A percentile compares a stretch with the other conserved stretches of the same genome.
Evolutionary conservation across 2,797 vertebrate species (phyloP).

Genomic region (Crocidura indochinensis): DNA sequence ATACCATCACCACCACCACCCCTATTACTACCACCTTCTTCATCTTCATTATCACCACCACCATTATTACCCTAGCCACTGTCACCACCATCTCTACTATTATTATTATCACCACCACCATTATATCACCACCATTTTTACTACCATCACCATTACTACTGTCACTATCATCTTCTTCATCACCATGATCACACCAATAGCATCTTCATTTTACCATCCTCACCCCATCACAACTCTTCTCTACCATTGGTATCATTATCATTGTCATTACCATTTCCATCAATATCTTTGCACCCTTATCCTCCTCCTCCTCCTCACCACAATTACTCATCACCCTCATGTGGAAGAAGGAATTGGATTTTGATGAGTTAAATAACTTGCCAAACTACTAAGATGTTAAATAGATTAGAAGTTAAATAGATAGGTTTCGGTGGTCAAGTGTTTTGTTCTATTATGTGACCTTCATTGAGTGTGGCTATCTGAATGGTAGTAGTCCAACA

Average conservation of each 20-base stretch:
- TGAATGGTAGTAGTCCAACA: not conserved
- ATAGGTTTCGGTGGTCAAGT: constrained; percentile 2
- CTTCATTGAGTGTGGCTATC: not conserved
- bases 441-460: not conserved
- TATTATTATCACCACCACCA: accelerated
- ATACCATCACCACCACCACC: too few relatives aligned
- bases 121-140: too few relatives aligned
- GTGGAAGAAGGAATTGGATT: not conserved
- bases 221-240: accelerated
- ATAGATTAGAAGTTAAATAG: not conserved
- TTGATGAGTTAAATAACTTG: not conserved
- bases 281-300: accelerated
- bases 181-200: too few relatives aligned
- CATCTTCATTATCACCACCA: accelerated
- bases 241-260: not conserved
- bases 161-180: accelerated
- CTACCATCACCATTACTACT: not conserved
- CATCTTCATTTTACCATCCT: not conserved
- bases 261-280: accelerated
- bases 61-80: too few relatives aligned
- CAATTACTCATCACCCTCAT: not conserved
- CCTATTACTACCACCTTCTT: too few relatives aligned
- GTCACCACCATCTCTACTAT: too few relatives aligned
- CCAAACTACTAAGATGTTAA: not conserved
- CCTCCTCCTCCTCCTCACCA: not conserved